Conservation (phyloP, 2,888 invertebrate genomes). For the Coleophora deauratella region DNA sequence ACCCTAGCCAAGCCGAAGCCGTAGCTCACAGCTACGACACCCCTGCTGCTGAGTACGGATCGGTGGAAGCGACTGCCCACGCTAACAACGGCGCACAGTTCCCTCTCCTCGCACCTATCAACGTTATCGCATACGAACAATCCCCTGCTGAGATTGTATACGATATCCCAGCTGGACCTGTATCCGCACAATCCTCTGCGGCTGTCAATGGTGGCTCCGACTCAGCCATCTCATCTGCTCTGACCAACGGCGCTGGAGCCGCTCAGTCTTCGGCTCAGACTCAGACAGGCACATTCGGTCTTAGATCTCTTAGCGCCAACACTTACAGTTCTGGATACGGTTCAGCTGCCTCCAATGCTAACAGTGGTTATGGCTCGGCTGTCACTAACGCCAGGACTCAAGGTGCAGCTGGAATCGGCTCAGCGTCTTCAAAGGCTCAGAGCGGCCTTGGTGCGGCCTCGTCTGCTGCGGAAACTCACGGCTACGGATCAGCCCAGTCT, state of each 20-base stretch:
- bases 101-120: slow-evolving; percentile 43
- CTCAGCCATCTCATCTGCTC: slow-evolving; percentile 36
- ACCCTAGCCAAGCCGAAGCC: slow-evolving; percentile 37
- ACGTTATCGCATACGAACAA: slow-evolving; percentile 50
- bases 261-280: slow-evolving; percentile 47
- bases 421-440: slow-evolving; percentile 41
- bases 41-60: slow-evolving; percentile 21
- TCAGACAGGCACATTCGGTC: slow-evolving; percentile 30
- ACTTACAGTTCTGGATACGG: slow-evolving; percentile 32
- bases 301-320: slow-evolving; percentile 44
- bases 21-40: slow-evolving; percentile 34
- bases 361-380: slow-evolving; percentile 33
- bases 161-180: slow-evolving; percentile 17
- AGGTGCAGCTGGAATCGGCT: slow-evolving; percentile 32
- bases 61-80: slow-evolving; percentile 26
- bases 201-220: slow-evolving; percentile 34
- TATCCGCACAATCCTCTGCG: slow-evolving; percentile 43
- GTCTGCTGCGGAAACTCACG: slow-evolving; percentile 27
- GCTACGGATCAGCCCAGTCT: slow-evolving; percentile 31
- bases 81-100: slow-evolving; percentile 36
- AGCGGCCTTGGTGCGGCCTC: slow-evolving; percentile 25
- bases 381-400: slow-evolving; percentile 37
- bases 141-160: slow-evolving; percentile 35
- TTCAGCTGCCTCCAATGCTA: slow-evolving; percentile 44
- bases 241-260: slow-evolving; percentile 34